phyloP scores from a whole-genome alignment of 2,113 vertebrate genomes.

The Eptesicus fuscus region DNA sequence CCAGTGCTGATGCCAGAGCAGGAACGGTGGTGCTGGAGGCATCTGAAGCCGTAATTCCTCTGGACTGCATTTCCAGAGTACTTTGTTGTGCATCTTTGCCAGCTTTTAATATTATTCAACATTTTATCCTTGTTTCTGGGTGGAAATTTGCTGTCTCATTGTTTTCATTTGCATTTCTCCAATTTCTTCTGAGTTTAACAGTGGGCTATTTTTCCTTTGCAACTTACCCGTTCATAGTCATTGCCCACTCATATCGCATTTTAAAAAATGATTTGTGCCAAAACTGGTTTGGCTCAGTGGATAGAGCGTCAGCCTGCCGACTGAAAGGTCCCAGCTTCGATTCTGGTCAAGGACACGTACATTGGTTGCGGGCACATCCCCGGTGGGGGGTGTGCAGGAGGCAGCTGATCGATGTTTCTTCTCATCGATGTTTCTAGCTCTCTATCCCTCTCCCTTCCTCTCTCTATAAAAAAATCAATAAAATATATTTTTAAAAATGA shows the following conservation, averaged over 20 bases:
- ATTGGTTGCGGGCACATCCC: too few species aligned
- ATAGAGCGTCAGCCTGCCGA: too few species aligned
- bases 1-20: not conserved
- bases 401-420: too few species aligned
- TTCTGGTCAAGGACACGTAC: too few species aligned
- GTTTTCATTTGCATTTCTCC: slow-evolving; percentile 47
- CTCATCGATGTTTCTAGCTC: too few species aligned
- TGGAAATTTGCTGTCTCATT: slow-evolving; percentile 33
- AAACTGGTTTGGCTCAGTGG: too few species aligned
- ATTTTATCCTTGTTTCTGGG: not conserved
- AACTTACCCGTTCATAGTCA: not conserved
- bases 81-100: not conserved
- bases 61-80: not conserved
- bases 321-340: too few species aligned
- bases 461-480: too few species aligned
- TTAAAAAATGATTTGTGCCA: slow-evolving; percentile 29
- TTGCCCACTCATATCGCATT: not conserved
- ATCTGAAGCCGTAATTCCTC: not conserved
- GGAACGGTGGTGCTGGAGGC: not conserved
- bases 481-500: slow-evolving; percentile 18
- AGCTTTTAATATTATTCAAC: not conserved
- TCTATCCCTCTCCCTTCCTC: too few species aligned
- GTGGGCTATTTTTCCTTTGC: not conserved
- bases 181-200: slow-evolving; percentile 10
- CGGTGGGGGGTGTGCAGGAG: too few species aligned